phyloP scores from a whole-genome alignment of 2,888 invertebrate species.

The Conomelus anceps region DNA sequence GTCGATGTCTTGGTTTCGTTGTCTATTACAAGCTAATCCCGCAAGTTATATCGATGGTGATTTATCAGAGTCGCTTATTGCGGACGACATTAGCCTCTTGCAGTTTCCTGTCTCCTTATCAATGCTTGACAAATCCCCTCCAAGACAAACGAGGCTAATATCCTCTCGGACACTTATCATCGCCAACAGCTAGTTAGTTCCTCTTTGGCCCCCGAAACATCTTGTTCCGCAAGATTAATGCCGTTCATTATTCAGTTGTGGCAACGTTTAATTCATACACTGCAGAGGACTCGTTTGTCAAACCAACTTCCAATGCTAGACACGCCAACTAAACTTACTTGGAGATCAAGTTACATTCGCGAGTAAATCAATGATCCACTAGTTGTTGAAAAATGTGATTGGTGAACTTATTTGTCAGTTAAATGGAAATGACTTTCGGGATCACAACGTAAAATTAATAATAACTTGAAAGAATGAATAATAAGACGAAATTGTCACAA shows the following conservation, averaged over 20 bases:
- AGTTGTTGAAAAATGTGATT: not conserved
- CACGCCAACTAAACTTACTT: not conserved
- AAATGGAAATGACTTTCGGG: no score
- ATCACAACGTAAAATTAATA: no score
- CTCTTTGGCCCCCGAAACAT: not conserved
- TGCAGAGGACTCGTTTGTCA: not conserved
- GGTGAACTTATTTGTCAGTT: not conserved
- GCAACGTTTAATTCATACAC: not conserved
- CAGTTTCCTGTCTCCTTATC: slow-evolving; percentile 7
- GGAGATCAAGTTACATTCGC: not conserved
- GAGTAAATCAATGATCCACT: not conserved
- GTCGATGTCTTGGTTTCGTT: not conserved
- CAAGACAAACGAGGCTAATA: slow-evolving; percentile 13
- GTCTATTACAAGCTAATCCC: not conserved
- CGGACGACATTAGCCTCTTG: not conserved
- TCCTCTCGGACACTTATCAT: slow-evolving; percentile 13
- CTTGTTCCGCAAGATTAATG: not conserved
- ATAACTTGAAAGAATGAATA: no score
- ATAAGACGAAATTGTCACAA: no score
- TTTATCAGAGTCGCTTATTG: slow-evolving; percentile 10
- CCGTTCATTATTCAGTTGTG: not conserved
- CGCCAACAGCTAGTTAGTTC: not conserved
- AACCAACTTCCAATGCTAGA: not conserved
- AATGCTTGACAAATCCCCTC: slow-evolving; percentile 11
- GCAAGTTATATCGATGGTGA: slow-evolving; percentile 5